phyloP scores from a whole-genome alignment of 2,113 vertebrate genomes.

The Herpetotheres cachinnans region DNA sequence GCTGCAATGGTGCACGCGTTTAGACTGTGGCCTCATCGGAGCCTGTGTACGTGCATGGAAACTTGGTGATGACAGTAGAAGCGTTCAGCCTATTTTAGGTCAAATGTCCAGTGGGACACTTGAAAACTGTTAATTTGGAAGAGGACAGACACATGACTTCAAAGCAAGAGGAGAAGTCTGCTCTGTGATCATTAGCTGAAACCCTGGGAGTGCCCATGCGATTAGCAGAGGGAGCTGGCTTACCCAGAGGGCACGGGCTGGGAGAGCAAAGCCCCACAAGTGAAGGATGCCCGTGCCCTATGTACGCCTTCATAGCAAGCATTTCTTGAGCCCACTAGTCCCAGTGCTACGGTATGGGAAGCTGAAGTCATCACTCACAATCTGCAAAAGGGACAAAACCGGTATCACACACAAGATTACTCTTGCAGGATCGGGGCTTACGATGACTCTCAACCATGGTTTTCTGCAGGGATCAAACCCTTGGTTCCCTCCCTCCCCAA shows the following conservation, averaged over 20 bases:
- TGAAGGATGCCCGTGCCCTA: rapidly evolving
- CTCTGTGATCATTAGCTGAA: background rate
- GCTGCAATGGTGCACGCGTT: background rate
- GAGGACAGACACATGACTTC: background rate
- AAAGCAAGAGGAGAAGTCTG: background rate
- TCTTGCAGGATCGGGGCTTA: background rate
- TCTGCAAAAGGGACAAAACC: background rate
- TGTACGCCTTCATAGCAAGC: rapidly evolving
- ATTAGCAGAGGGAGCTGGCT: background rate
- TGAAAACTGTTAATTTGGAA: background rate
- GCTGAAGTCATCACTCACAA: background rate
- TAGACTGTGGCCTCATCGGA: background rate
- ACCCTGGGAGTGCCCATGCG: rapidly evolving
- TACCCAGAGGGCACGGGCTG: background rate
- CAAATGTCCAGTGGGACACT: background rate
- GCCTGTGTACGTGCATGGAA: background rate
- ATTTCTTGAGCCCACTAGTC: background rate
- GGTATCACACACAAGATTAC: background rate
- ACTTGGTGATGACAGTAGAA: background rate
- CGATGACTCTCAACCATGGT: background rate
- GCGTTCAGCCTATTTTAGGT: background rate
- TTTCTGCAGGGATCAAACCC: background rate
- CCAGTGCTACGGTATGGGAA: background rate
- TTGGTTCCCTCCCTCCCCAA: background rate
- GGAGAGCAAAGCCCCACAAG: background rate